Evolutionary conservation across 2,888 invertebrate genomes (phyloP).

Genomic region (Plutella xylostella): DNA sequence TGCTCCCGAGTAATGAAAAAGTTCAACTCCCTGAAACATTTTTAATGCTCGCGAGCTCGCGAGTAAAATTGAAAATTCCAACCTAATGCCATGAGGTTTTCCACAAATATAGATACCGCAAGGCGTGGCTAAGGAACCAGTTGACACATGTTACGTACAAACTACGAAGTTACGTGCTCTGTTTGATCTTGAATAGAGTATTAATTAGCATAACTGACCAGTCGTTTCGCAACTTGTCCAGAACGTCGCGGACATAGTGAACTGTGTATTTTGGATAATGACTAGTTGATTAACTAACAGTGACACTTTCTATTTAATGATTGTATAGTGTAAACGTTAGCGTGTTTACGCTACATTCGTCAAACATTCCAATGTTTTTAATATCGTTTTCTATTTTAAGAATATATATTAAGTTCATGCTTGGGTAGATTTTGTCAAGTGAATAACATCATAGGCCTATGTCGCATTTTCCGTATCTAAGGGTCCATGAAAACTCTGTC

Average conservation of each 20-base stretch:
- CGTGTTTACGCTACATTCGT: background rate
- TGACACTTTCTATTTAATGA: background rate
- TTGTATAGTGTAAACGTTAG: background rate
- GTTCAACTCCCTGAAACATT: no score
- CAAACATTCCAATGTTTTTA: no score
- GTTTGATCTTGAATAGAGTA: conserved; percentile 11
- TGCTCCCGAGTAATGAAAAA: no score
- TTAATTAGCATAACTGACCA: conserved; percentile 4
- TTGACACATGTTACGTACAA: conserved; percentile 4
- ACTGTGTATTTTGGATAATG: background rate
- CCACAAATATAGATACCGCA: background rate
- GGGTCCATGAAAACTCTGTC: background rate
- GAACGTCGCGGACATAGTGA: background rate
- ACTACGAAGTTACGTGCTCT: conserved; percentile 10
- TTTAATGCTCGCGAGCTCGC: no score
- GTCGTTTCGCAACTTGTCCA: conserved; percentile 3
- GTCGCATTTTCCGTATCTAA: no score
- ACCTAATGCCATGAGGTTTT: no score
- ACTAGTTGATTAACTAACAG: background rate
- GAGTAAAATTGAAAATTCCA: no score
- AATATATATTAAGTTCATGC: no score
- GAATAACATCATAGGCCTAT: no score
- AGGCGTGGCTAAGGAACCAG: background rate
- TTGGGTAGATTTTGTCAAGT: no score
- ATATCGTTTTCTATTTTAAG: no score